Evolutionary conservation across 1,140 invertebrate species (phyloP), one percentile per base, ranked within the genome.

Genomic region (Zaprionus africanus): DNA sequence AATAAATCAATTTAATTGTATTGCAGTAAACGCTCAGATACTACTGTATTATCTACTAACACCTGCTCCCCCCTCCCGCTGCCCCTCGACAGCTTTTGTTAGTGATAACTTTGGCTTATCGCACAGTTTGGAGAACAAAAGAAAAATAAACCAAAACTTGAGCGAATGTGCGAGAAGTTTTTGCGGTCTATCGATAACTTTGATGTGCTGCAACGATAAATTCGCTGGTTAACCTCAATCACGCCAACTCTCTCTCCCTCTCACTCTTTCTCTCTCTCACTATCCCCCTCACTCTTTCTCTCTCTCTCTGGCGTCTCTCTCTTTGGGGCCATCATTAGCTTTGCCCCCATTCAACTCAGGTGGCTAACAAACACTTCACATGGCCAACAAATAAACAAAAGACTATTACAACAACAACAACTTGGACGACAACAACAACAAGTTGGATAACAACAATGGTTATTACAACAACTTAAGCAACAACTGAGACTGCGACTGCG

Each of bases 341-440:
- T 19, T 75, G 66, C 34, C 72, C 72, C 31, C 51, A 70, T 70
- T 75, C 58, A 15, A 11, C 6, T 64, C 64, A 64, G 62, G 60
- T 76, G 72, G 58, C 73, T 51, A 60, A 60, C 73, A 76, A 72
- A 76, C 71, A 59, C 66, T 64, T 76, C 59, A 71, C 66, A 72
- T 72, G 68, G 53, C 56, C 28, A 71, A 63, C 54, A 73, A 46
- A 38, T 49, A 46, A 38, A 51, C 54, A 41, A 34, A 17, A 54
- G 22, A 62, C 26, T 46, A 31, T 19, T 43, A 46, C 65, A 71
- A 58, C 53, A 66, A 59, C 38, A 59, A 53, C 53, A 62, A 11
- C 7, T 46, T 46, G n/a, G 7, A 31, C 2, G 31, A 46, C 17
- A 36, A 31, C 41, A 66, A 59, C 38, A 59, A 53, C 53, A 61